Evolutionary conservation across 2,888 invertebrate genomes (phyloP).

Genomic region (Tipula vernalis): DNA sequence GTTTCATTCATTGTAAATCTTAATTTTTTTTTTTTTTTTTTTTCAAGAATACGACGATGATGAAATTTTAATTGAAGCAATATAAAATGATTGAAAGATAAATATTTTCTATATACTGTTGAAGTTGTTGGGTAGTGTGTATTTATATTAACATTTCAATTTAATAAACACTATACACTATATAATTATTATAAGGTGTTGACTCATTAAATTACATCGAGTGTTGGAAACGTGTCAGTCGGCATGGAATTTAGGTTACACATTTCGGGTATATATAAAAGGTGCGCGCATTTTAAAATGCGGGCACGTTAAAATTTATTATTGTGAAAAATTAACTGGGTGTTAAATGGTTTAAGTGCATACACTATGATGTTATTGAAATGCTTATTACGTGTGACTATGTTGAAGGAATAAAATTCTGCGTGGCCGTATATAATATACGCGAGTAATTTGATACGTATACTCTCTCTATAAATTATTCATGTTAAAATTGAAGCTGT

Average conservation of each 20-base stretch:
- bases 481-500: neutral
- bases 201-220: neutral
- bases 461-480: neutral
- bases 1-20: neutral
- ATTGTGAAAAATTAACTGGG: neutral
- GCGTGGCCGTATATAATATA: neutral
- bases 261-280: neutral
- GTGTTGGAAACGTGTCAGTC: neutral
- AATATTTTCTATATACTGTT: neutral
- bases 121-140: neutral
- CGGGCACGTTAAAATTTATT: neutral
- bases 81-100: neutral
- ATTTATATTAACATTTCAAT: neutral
- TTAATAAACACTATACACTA: neutral
- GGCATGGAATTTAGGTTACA: neutral
- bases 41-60: neutral
- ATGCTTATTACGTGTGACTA: neutral
- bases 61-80: conserved; percentile 4
- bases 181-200: neutral
- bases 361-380: neutral
- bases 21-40: neutral
- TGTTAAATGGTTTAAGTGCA: neutral
- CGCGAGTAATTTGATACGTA: neutral
- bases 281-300: neutral
- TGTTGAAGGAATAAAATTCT: neutral